Evolutionary conservation across 2,888 invertebrate genomes (phyloP).

Genomic region (Marasmarcha lunaedactyla): DNA sequence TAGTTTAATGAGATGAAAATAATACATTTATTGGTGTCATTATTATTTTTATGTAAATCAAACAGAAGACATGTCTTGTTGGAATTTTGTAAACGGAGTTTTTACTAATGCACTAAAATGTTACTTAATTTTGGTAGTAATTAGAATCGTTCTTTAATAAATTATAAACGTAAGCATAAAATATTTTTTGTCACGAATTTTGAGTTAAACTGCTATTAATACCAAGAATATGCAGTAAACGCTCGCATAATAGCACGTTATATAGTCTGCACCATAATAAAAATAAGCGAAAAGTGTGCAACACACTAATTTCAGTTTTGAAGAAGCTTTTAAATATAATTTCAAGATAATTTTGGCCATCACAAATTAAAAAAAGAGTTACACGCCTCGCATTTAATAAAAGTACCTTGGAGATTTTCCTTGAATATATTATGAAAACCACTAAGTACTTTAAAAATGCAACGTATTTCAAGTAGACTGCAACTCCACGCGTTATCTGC

Average conservation of each 20-base stretch:
- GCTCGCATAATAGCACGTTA: conserved; percentile 46
- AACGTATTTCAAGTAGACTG: background rate
- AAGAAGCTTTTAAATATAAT: background rate
- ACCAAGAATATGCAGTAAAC: conserved; percentile 35
- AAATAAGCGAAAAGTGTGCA: conserved; percentile 31
- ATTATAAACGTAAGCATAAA: too few relatives aligned
- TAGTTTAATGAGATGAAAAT: too few relatives aligned
- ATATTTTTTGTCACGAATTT: conserved; percentile 33
- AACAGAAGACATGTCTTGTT: too few relatives aligned
- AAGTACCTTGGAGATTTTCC: too few relatives aligned
- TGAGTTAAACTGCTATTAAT: conserved; percentile 35
- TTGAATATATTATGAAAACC: conserved; percentile 1
- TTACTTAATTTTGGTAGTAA: too few relatives aligned
- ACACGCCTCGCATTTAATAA: too few relatives aligned
- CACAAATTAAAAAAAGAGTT: background rate
- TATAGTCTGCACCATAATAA: conserved; percentile 42
- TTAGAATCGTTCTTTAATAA: too few relatives aligned
- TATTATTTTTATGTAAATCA: too few relatives aligned
- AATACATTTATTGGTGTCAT: background rate
- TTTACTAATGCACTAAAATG: too few relatives aligned
- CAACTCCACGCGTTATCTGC: background rate
- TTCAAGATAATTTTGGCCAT: background rate
- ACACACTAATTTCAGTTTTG: conserved; percentile 2
- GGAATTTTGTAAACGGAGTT: too few relatives aligned
- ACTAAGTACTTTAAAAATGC: background rate